A percentile compares a stretch with the other conserved stretches of the same genome.
Evolutionary conservation across 1,140 invertebrate genomes (phyloP).

Genomic region (Polypedilum vanderplanki): DNA sequence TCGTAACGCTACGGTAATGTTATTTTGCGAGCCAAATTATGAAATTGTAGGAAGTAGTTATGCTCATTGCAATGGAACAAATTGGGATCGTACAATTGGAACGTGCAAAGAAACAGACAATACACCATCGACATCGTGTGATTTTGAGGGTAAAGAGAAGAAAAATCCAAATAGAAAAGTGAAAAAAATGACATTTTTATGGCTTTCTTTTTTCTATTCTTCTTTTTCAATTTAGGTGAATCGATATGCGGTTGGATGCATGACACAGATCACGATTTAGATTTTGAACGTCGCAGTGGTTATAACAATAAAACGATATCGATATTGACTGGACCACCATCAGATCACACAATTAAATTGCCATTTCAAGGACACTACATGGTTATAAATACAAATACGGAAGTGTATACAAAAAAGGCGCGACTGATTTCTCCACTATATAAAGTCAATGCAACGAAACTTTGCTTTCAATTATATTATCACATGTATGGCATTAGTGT

Average conservation of each 20-base stretch:
- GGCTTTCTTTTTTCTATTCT: slow-evolving; percentile 31
- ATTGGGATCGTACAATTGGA: slow-evolving; percentile 39
- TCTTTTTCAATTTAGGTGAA: slow-evolving; percentile 32
- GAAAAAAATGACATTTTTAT: background rate
- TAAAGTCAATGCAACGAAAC: slow-evolving; percentile 36
- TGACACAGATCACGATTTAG: slow-evolving; percentile 22
- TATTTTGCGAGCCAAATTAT: slow-evolving; percentile 36
- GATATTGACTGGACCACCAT: slow-evolving; percentile 37
- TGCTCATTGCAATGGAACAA: slow-evolving; percentile 37
- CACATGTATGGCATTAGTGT: slow-evolving; percentile 40
- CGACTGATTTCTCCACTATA: slow-evolving; percentile 39
- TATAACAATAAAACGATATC: slow-evolving; percentile 33
- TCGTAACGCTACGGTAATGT: slow-evolving; percentile 2
- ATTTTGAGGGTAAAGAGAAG: background rate
- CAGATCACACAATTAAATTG: slow-evolving; percentile 38
- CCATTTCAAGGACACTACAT: slow-evolving; percentile 39
- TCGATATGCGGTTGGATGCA: slow-evolving; percentile 39
- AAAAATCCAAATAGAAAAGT: no score
- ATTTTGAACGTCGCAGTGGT: slow-evolving; percentile 36
- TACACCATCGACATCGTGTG: background rate
- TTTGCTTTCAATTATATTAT: slow-evolving; percentile 40
- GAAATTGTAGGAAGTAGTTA: slow-evolving; percentile 35
- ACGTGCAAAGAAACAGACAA: slow-evolving; percentile 33
- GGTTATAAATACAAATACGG: slow-evolving; percentile 36
- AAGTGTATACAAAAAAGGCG: slow-evolving; percentile 29